These are phyloP conservation scores for Itoplectis maculator DNA, from an alignment of 2,888 invertebrate genomes.

Conservation along the genomic window DNA sequence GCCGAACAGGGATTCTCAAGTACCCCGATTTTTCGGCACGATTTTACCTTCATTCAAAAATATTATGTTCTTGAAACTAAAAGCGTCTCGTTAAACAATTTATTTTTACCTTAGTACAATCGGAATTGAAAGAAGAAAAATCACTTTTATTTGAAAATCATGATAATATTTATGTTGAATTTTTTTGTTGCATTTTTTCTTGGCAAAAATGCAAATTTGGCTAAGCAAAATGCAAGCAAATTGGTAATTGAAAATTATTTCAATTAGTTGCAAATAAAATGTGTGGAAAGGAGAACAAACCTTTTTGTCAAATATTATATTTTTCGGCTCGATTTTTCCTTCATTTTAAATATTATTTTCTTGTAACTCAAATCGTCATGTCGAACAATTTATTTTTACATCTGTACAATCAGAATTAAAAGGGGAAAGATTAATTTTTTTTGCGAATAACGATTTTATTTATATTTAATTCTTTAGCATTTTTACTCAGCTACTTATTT, in stretches of 20 bases:
- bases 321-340: no score
- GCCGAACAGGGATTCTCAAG: conserved; percentile 80
- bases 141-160: not conserved
- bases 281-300: no score
- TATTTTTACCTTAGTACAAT: not conserved
- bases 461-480: not conserved
- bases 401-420: not conserved
- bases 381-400: no score
- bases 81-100: not conserved
- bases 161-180: not conserved
- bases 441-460: not conserved
- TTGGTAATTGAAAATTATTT: no score
- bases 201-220: no score
- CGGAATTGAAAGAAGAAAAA: not conserved
- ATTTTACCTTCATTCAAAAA: conserved; percentile 1
- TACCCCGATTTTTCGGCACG: conserved; percentile 65
- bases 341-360: no score
- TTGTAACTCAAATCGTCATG: no score
- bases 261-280: no score
- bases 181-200: not conserved
- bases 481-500: not conserved
- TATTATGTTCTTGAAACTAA: not conserved
- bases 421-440: not conserved
- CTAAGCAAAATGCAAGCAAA: no score
- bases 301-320: no score